Base-by-base conservation (phyloP, 92 coral and sea anemone species). In the Palythoa heliodiscus region DNA sequence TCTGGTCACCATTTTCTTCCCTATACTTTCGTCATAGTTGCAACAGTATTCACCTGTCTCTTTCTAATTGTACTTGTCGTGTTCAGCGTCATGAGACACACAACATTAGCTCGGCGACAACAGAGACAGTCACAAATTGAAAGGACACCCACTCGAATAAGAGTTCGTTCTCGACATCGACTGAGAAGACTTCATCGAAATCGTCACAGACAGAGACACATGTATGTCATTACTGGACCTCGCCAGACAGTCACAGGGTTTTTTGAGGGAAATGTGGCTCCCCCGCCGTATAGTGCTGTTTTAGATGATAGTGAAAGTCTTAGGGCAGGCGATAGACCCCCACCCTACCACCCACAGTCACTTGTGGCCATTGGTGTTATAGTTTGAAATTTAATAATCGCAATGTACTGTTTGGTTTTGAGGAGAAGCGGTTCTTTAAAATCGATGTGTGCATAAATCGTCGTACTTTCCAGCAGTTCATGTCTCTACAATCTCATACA, bases 221-320 rank as follows among this genome's bases (percentile, higher is more conserved):
- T 84, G 89, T 87, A 87, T 82, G 93, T 87, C n/a, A 82, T 80
- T 54, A 89, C 89, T 2, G 95, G 91, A 12, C 90, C 95, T 11
- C 88, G 92, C 39, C 93, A 94, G 83, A 94, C 98, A 38, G 98
- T 94, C 15, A 88, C 98, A 11, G 98, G 98, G 52, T 90, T 94
- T 78, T 94, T 94, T 64, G 98, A 94, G 92, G 98, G 98, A 7
- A 94, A 94, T 85, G 98, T 94, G 11, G 91, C 98, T 71, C 98
- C 98, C 2, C 98, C 98, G 1, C 98, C 98, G 0, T 94, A 94
- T 50, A 94, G 92, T 63, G 92, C 95, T 13, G 98, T 92, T 9
- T 70, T 94, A 70, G 98, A 94, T 72, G 98, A 94, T 72, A 92
- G 83, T 84, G 98, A 92, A 68, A 94, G 98, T 35, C 82, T 94